Evolutionary conservation across 1,140 invertebrate genomes (phyloP), one percentile per base, ranked within the genome.

Genomic region (Kradibia gibbosae): DNA sequence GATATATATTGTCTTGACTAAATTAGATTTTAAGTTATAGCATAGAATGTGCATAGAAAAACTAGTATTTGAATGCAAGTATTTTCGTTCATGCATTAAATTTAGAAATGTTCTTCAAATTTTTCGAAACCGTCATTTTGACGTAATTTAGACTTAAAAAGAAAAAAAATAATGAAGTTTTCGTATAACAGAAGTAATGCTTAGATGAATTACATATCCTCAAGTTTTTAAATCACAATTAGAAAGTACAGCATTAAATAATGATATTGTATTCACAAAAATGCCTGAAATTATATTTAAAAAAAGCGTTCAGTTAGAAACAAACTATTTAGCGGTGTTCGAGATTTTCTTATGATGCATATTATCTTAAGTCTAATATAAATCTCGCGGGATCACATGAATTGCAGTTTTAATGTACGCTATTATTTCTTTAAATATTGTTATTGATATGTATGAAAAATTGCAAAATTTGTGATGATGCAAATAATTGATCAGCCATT

Each of bases 271-370:
- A 57, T 42, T 60, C 13, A 48, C 28, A 50, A 72, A 78, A 77
- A 57, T 65, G 74, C 42, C 48, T 74, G 67, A 53, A 75, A 67
- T 70, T 67, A 20, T 31, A 28, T 70, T 78, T 78, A 78, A 78
- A 71, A 70, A 78, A 17, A 48, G 45, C 25, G 39, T 77, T 25
- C 11, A 73, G 45, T 50, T n/a, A 31, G 77, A 55, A 67, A 39
- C 13, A 39, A 25, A 71, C 70, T 78, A 42, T 55, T 53, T 55
- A 78, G 76, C 39, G 55, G 71, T 22, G 11, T 22, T 20, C 0
- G 50, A 0, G 1, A 53, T 76, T 36, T 60, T 39, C 36, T 71
- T 42, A 25, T 13, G 55, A 4, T 25, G n/a, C 34, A 34, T 36
- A 57, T 11, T 20, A 65, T 39, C 45, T 22, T 72, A 72, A 79